Evolutionary conservation across 2,113 vertebrate genomes (phyloP).

Genomic region (Phainopepla nitens): DNA sequence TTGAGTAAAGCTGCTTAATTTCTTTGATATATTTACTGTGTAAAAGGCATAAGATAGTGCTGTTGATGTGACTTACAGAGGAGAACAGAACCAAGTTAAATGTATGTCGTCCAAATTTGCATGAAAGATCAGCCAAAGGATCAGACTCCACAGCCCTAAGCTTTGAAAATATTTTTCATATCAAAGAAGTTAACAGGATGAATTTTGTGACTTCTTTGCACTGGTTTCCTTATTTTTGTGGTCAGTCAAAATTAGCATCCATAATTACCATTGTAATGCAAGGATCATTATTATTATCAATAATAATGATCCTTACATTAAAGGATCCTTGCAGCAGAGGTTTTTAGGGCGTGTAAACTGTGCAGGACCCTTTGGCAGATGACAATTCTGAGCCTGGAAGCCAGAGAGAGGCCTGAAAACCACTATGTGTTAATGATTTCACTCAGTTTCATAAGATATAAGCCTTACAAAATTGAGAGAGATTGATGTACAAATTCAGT

Average conservation of each 20-base stretch:
- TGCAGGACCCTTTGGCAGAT: neutral
- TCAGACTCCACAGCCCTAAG: neutral
- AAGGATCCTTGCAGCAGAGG: neutral
- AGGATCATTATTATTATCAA: neutral
- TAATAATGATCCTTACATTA: too few relatives aligned
- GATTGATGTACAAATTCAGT: constrained; percentile 29
- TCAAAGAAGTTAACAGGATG: neutral
- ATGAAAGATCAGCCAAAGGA: neutral
- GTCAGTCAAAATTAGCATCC: neutral
- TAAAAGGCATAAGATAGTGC: neutral
- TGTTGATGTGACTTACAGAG: neutral
- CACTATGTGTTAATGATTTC: neutral
- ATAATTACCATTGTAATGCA: neutral
- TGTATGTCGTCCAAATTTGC: neutral
- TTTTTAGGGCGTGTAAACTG: neutral
- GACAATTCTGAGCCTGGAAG: neutral
- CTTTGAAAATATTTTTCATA: neutral
- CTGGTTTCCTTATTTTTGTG: neutral
- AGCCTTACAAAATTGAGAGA: neutral
- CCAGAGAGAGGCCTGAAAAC: neutral
- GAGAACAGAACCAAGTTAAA: neutral
- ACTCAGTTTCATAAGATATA: neutral
- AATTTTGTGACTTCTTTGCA: neutral
- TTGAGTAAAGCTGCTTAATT: neutral
- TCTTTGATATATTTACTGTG: neutral